Evolutionary conservation across 1,140 invertebrate genomes (phyloP), one percentile per base, ranked within the genome.

Genomic region (Macrostomum lignano): DNA sequence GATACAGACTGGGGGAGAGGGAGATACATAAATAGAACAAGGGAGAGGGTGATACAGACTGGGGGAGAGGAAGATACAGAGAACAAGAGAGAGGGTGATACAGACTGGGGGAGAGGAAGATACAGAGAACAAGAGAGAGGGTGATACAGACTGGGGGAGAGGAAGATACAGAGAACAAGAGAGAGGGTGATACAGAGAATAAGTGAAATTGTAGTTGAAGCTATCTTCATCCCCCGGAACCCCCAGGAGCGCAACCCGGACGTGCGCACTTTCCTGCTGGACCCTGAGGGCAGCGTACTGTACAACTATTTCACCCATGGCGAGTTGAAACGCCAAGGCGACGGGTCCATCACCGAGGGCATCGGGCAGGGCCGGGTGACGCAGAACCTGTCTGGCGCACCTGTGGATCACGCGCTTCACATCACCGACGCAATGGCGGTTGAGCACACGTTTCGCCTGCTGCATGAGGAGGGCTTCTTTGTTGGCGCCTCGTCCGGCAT

Each of bases 301-400:
- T 58, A 51, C 35, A 51, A 55, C 33, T 56, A 40, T 38, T 44
- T 50, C 31, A 56, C 51, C 33, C 42, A 50, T 36, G 54, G 54
- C 19, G 51, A 49, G 32, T 33, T 58, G 10, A 52, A 56, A 26
- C 36, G 52, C 26, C 43, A 47, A n/a, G 48, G 49, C 21, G 54
- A 51, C 0, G 42, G 40, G 25, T 53, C 51, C 20, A 58, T 58
- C 13, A 48, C 52, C 21, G 54, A 58, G 39, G 54, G 54, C 2
- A 55, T 58, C 33, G 54, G 54, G 30, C 54, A 58, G 44, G 52
- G 52, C 31, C 45, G 54, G 7, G 41, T 58, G 3, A 58, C 54
- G 25, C 40, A 50, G 9, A 58, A 58, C 30, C 35, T 58, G 20
- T 44, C 51, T 35, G 52, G 43, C 7, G 47, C 54, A 5, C 48